These are phyloP conservation scores for Hypocryptadius cinnamomeus DNA, from an alignment of 2,113 vertebrate genomes.

Conservation along the genomic window DNA sequence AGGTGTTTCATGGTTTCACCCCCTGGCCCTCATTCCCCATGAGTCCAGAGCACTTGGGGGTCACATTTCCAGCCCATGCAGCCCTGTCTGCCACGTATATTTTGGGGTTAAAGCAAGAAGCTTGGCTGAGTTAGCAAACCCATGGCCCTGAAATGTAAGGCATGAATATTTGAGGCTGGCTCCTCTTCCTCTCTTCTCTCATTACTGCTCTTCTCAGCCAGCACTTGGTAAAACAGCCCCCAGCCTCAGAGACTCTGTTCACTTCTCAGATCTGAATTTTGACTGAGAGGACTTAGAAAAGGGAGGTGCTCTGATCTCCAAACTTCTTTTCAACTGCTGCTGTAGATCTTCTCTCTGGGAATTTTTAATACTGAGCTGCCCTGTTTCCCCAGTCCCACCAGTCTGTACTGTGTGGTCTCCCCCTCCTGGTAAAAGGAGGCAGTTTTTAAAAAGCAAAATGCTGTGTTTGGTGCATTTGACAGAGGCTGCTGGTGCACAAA, in stretches of 20 bases:
- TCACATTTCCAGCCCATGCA: background rate
- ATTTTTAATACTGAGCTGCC: background rate
- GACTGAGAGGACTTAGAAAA: background rate
- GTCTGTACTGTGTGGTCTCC: constrained; percentile 29
- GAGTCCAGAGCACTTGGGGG: background rate
- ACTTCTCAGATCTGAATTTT: background rate
- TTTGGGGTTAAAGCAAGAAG: background rate
- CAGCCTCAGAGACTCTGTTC: background rate
- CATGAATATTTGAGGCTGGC: background rate
- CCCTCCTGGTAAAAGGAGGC: constrained; percentile 24
- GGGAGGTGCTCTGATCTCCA: background rate
- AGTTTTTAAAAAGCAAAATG: background rate
- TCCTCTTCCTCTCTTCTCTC: background rate
- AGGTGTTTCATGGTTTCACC: background rate
- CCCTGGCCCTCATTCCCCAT: background rate
- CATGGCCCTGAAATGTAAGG: background rate
- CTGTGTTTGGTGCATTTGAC: background rate
- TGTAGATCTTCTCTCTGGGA: background rate
- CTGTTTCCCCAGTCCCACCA: background rate
- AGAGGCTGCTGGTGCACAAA: background rate
- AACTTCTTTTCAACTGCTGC: background rate
- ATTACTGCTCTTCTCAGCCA: background rate
- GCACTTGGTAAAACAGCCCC: background rate
- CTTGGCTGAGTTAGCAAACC: background rate
- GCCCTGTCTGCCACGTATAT: background rate